Evolutionary conservation across 2,113 vertebrate genomes (phyloP).

Genomic region (Muntiacus muntjak): DNA sequence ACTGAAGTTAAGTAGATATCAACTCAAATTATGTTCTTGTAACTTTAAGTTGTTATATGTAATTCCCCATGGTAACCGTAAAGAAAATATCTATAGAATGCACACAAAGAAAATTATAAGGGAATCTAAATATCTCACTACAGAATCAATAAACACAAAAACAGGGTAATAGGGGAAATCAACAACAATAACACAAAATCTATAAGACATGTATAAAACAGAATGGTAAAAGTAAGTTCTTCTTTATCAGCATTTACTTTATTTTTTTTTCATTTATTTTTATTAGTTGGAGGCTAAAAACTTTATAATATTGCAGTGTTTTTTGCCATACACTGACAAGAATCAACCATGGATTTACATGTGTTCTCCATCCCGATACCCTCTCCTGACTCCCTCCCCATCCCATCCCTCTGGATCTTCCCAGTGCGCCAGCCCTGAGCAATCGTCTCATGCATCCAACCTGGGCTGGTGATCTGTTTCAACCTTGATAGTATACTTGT

Average conservation of each 20-base stretch:
- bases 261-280: not conserved
- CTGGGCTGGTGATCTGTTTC: no score
- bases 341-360: no score
- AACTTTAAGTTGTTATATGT: not conserved
- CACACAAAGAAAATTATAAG: not conserved
- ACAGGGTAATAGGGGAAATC: not conserved
- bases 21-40: not conserved
- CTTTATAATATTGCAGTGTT: no score
- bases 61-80: not conserved
- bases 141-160: not conserved
- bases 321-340: no score
- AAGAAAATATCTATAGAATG: not conserved
- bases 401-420: no score
- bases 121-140: not conserved
- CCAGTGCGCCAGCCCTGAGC: no score
- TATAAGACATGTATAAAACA: not conserved
- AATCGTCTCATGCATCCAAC: no score
- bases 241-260: not conserved
- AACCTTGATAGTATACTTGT: no score
- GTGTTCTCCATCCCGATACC: no score
- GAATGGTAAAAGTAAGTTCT: not conserved
- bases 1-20: not conserved
- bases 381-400: no score
- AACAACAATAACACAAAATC: not conserved
- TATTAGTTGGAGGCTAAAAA: no score